Base-by-base conservation (phyloP, 1,140 invertebrate species). In the Armadillidium nasatum region DNA sequence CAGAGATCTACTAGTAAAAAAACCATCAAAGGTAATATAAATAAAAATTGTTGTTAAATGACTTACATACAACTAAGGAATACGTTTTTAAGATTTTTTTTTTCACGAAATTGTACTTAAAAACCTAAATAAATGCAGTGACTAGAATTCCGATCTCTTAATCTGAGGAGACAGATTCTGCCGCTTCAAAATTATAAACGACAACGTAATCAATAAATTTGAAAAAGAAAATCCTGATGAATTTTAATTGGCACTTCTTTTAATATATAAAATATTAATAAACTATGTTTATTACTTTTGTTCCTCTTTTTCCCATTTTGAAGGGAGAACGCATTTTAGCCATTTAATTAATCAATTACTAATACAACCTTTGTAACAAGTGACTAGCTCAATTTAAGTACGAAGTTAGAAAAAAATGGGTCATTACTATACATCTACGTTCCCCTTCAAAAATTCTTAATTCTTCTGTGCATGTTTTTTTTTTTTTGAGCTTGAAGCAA, bases 351-450 rank as follows among this genome's bases (percentile, higher is more conserved):
- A 60, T 15, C 2, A 60, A 60, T 19, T 60, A 15, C 7, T 60
- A 60, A 60, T 19, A 60, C 50, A 60, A 60, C 50, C 50, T 60
- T 60, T 60, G 50, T 60, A 60, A 60, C 19, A 60, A 60, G 7
- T 60, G 50, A 60, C 50, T 60, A 60, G 50, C 7, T 60, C 19
- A 15, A 60, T 60, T 60, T 60, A 60, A 60, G 50, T 60, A 60
- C 50, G 7, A 60, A 13, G 11, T 60, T 60, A 60, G 11, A 60
- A 60, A 60, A 19, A 15, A 60, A n/a, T n/a, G 0, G 50, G 11
- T 60, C 11, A 60, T 15, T 3, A 7, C 1, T 19, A 13, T 60
- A 19, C 7, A 60, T 19, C 11, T 15, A 60, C 19, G 7, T 4
- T 60, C 33, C 33, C 33, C 33, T 33, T 33, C 6, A 60, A 60